These are phyloP conservation scores for Crenuchus spilurus DNA, from an alignment of 2,797 vertebrate species.

Conservation along the genomic window DNA sequence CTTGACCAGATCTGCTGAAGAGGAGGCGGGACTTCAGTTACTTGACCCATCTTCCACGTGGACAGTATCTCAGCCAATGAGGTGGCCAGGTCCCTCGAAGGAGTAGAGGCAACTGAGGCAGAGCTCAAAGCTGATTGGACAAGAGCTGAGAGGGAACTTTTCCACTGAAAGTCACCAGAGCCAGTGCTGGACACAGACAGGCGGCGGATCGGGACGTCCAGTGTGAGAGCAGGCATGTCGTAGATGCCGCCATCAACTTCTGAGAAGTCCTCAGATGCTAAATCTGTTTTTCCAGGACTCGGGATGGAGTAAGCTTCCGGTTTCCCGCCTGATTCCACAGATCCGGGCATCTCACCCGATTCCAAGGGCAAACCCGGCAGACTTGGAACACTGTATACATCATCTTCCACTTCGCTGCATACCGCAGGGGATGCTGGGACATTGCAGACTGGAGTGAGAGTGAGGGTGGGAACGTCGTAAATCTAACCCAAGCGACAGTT, in stretches of 20 bases:
- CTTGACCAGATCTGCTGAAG: slow-evolving; percentile 78
- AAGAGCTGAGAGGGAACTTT: slow-evolving; percentile 69
- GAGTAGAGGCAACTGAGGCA: slow-evolving; percentile 60
- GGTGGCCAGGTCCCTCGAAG: slow-evolving; percentile 75
- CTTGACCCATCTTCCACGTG: slow-evolving; percentile 76
- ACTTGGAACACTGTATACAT: slow-evolving; percentile 81
- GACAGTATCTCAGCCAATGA: slow-evolving; percentile 79
- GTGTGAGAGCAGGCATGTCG: slow-evolving; percentile 81
- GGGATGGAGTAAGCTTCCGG: slow-evolving; percentile 71
- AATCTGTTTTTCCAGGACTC: slow-evolving; percentile 67
- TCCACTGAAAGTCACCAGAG: slow-evolving; percentile 78
- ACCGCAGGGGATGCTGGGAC: slow-evolving; percentile 61
- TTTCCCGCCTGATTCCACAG: slow-evolving; percentile 57
- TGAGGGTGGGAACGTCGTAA: slow-evolving; percentile 83
- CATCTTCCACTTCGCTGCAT: slow-evolving; percentile 67
- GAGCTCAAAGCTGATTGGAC: slow-evolving; percentile 72
- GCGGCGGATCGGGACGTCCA: slow-evolving; percentile 74
- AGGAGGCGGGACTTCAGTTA: slow-evolving; percentile 71
- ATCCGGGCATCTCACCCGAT: slow-evolving; percentile 59
- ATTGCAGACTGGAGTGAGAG: slow-evolving; percentile 69
- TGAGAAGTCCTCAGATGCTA: slow-evolving; percentile 62
- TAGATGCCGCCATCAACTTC: slow-evolving; percentile 82
- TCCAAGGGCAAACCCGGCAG: slow-evolving; percentile 74
- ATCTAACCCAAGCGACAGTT: slow-evolving; percentile 72
- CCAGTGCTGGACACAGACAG: slow-evolving; percentile 80